phyloP scores from a whole-genome alignment of 2,888 invertebrate genomes.

The Tetrapedia diversipes region DNA sequence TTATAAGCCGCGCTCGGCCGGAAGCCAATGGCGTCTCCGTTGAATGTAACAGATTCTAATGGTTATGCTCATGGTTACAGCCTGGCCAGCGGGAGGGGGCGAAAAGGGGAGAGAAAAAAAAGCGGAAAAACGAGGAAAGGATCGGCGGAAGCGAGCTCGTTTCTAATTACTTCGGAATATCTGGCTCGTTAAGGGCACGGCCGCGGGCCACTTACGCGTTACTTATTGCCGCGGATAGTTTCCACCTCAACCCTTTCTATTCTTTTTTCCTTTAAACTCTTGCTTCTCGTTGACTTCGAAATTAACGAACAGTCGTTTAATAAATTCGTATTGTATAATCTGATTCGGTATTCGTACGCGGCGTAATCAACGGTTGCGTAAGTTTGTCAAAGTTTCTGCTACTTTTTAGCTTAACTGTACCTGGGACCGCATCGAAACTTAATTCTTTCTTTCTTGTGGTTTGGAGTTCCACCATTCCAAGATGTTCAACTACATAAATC shows the following conservation, averaged over 20 bases:
- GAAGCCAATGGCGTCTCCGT: slow-evolving; percentile 59
- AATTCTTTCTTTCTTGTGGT: too few relatives aligned
- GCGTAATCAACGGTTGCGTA: too few relatives aligned
- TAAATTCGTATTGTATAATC: too few relatives aligned
- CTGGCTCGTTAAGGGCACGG: slow-evolving; percentile 61
- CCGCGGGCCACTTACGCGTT: slow-evolving; percentile 51
- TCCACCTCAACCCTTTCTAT: neutral
- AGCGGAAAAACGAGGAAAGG: neutral
- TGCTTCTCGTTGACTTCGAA: slow-evolving; percentile 8
- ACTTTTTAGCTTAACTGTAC: too few relatives aligned
- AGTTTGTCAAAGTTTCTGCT: too few relatives aligned
- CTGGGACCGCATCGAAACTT: too few relatives aligned
- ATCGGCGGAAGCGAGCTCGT: slow-evolving; percentile 29
- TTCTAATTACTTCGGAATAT: slow-evolving; percentile 78
- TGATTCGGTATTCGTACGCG: too few relatives aligned
- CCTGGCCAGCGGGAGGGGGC: neutral
- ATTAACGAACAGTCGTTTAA: slow-evolving; percentile 47
- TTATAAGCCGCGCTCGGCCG: slow-evolving; percentile 43
- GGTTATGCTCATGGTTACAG: slow-evolving; percentile 78
- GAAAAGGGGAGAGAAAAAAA: too few relatives aligned
- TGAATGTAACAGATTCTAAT: slow-evolving; percentile 79
- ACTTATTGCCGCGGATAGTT: slow-evolving; percentile 28
- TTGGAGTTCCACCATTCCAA: too few relatives aligned
- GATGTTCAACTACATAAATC: too few relatives aligned
- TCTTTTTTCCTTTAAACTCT: neutral